Evolutionary conservation across 2,113 vertebrate genomes (phyloP).

Genomic region (Callipepla californica): DNA sequence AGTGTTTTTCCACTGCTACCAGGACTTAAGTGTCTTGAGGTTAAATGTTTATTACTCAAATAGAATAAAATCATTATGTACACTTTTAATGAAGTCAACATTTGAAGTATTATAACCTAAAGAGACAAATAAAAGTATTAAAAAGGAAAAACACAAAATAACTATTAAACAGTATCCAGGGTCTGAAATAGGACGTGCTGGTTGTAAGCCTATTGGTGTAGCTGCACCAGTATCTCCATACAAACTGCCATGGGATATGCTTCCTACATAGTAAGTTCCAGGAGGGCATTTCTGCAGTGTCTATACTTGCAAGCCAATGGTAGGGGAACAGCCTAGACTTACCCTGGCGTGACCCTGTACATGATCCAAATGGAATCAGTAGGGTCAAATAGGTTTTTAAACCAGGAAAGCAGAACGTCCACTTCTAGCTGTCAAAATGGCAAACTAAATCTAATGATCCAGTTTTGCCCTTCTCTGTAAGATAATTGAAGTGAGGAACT

Average conservation of each 20-base stretch:
- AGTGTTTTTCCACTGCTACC: neutral
- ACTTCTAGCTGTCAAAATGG: neutral
- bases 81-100: neutral
- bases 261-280: neutral
- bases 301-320: accelerated
- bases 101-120: neutral
- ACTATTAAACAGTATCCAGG: neutral
- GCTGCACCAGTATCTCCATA: neutral
- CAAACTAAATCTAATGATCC: neutral
- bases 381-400: neutral
- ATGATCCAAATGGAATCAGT: neutral
- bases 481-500: neutral
- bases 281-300: neutral
- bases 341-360: neutral
- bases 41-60: neutral
- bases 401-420: neutral
- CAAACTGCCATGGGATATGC: neutral
- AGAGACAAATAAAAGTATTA: neutral
- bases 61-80: neutral
- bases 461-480: neutral
- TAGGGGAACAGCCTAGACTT: neutral
- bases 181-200: neutral
- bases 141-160: neutral
- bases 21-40: neutral
- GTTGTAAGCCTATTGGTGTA: neutral